Conservation (phyloP, 2,797 vertebrate genomes). For the Catamblyrhynchus diadema region DNA sequence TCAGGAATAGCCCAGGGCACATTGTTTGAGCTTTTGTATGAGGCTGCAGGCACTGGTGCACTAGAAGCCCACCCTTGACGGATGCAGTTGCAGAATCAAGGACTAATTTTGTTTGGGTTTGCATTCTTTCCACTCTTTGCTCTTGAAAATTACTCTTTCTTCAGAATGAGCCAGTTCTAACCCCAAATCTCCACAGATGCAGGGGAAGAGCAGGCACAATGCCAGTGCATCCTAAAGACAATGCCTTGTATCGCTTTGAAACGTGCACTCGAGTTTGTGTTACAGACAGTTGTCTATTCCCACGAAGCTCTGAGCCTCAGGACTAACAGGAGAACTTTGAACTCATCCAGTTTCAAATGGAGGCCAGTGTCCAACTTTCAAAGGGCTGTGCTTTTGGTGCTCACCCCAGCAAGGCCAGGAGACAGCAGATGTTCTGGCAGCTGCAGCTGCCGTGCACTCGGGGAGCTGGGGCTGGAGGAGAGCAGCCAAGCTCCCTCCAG, state of each 20-base stretch:
- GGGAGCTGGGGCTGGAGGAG: conserved; percentile 19
- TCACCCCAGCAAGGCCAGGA: conserved; percentile 29
- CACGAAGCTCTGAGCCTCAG: neutral
- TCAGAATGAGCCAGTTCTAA: neutral
- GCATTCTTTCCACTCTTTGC: neutral
- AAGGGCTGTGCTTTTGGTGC: conserved; percentile 13
- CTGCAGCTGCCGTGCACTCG: neutral
- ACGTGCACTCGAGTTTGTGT: neutral
- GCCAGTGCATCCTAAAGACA: neutral
- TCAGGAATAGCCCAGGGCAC: neutral
- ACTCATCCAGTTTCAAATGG: conserved; percentile 7
- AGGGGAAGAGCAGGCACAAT: neutral
- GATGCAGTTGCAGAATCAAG: neutral
- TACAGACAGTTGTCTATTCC: neutral
- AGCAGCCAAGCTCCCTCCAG: conserved; percentile 55
- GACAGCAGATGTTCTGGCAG: conserved; percentile 73
- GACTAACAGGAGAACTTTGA: conserved; percentile 27
- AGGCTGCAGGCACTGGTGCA: neutral
- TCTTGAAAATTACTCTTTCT: neutral
- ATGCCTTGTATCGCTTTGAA: neutral
- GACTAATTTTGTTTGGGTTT: neutral
- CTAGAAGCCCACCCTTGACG: neutral
- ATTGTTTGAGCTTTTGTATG: neutral
- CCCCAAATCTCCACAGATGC: neutral
- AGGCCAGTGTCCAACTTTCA: conserved; percentile 32